Percentiles rank a stretch among this genome's conserved stretches.
Evolutionary conservation across 2,113 vertebrate genomes (phyloP).

Genomic region (Emydura subglobosa): DNA sequence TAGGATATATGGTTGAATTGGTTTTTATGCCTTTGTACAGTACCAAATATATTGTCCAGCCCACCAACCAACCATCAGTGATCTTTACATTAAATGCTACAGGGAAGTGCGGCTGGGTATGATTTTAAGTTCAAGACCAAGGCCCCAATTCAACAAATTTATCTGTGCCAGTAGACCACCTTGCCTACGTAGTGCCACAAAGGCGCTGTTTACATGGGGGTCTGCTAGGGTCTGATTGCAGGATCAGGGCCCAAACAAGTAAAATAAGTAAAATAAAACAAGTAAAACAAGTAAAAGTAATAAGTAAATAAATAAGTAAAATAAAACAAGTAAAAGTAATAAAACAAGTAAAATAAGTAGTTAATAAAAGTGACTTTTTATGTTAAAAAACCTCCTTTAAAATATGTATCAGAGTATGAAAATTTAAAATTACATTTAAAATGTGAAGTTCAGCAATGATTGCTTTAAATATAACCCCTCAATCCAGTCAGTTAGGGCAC

Average conservation of each 20-base stretch:
- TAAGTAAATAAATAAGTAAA: too few species aligned
- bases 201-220: neutral
- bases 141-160: neutral
- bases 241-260: neutral
- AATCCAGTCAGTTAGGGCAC: fast-evolving
- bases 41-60: neutral
- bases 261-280: neutral
- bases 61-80: neutral
- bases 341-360: neutral
- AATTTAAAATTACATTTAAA: neutral
- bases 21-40: neutral
- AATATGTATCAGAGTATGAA: neutral
- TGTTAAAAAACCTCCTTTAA: neutral
- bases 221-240: neutral
- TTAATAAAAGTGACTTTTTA: neutral
- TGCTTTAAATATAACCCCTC: neutral
- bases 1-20: neutral
- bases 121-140: neutral
- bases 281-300: neutral
- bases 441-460: fast-evolving
- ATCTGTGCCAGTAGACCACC: neutral
- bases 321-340: neutral
- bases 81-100: neutral
- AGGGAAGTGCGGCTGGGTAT: neutral
- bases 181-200: neutral